A percentile compares a stretch with the other conserved stretches of the same genome.
phyloP scores from a whole-genome alignment of 1,140 invertebrate species.

The Bombus balteatus region DNA sequence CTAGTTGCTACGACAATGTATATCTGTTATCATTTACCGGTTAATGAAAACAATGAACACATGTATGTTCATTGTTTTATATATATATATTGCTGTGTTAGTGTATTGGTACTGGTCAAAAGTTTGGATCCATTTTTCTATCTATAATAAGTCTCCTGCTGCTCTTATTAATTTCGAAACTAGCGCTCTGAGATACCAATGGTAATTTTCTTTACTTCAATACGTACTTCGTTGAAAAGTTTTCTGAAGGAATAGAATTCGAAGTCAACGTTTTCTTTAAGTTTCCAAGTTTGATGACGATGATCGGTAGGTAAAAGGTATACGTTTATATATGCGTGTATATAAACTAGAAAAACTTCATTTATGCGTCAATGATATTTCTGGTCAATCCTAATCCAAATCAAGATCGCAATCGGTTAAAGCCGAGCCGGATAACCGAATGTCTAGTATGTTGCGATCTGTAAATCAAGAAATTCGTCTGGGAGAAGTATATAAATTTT shows the following conservation, averaged over 20 bases:
- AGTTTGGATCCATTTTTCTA: too few species aligned
- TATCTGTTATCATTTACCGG: too few species aligned
- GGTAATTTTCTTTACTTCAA: neutral
- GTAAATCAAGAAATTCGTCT: neutral
- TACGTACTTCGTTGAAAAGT: neutral
- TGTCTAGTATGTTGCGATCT: neutral
- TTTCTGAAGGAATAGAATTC: neutral
- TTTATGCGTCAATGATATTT: too few species aligned
- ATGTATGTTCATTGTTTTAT: too few species aligned
- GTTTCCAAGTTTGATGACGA: neutral
- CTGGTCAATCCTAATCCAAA: too few species aligned
- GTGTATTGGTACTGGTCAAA: too few species aligned
- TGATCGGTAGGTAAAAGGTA: too few species aligned
- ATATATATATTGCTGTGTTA: too few species aligned
- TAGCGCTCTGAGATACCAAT: neutral
- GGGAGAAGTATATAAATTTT: neutral
- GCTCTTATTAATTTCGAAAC: neutral
- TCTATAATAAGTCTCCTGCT: neutral
- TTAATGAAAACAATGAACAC: too few species aligned
- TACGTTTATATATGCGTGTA: fast-evolving
- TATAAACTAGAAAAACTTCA: too few species aligned
- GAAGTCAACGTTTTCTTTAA: neutral
- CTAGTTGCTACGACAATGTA: too few species aligned
- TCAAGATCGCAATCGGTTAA: neutral
- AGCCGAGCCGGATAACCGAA: too few species aligned